Base-by-base conservation (phyloP, 2,888 invertebrate species). In the Lydus trimaculatus region DNA sequence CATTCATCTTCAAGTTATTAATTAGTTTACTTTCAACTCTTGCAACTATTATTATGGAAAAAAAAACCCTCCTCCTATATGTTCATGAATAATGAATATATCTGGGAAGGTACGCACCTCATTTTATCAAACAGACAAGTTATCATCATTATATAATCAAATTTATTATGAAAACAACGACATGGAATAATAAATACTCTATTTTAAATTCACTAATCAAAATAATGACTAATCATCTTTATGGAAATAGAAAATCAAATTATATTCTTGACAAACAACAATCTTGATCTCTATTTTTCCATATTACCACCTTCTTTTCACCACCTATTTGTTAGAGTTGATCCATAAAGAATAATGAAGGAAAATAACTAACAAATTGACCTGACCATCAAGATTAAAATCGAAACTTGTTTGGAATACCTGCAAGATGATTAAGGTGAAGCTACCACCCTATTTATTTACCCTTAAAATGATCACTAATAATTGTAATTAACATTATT, bases 41-140 rank as follows among this genome's bases (percentile, higher is more conserved):
- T 39, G 15, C 39, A 39, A 39, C 15, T n/a, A 39, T 39, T 28
- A 28, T 28, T 33, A 33, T 33, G n/a, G n/a, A n/a, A n/a, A n/a
- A n/a, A n/a, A n/a, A 8, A 43, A 65, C 62, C 69, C 65, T 36
- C 7, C 43, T n/a, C 2, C 2, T 28, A 28, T 36, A 36, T 48
- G 59, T 28, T 39, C 33, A 48, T 63, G 65, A 63, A 69, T 69
- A 59, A 65, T 69, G 61, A 69, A 69, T 62, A 59, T 43, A 43
- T 62, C 6, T 43, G 20, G 39, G 17, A 7, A 48, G 20, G 20
- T 48, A 20, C 48, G 48, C 48, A 48, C 48, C 48, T 48, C 20
- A 9, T 20, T 48, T 48, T 48, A 23, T 48, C 20, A 48, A 48
- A 48, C 48, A 48, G 48, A 48, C 48, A 48, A 48, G 48, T 20